Evolutionary conservation across 2,797 vertebrate species (phyloP).

Genomic region (Hipposideros larvatus): DNA sequence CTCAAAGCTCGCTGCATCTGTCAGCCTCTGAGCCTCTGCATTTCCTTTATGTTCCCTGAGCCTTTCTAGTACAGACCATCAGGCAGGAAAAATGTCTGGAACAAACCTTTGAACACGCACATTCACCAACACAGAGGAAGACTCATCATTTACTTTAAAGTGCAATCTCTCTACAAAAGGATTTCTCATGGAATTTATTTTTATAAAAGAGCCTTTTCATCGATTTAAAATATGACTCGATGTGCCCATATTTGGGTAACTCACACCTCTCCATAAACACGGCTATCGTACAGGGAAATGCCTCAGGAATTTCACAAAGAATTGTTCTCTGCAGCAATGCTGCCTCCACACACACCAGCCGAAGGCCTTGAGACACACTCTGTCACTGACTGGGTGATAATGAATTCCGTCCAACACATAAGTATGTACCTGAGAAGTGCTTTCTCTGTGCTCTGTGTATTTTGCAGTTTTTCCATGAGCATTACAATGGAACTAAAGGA

Average conservation of each 20-base stretch:
- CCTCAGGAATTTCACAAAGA: not conserved
- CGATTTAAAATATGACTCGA: not conserved
- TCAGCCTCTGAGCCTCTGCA: not conserved
- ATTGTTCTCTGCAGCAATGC: not conserved
- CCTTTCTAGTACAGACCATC: not conserved
- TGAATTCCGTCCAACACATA: not conserved
- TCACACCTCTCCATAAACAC: not conserved
- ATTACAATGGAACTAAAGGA: constrained; percentile 15
- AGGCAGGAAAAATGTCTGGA: not conserved
- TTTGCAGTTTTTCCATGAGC: not conserved
- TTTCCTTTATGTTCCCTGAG: accelerated
- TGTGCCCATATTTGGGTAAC: not conserved
- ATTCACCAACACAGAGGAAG: not conserved
- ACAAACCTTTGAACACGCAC: not conserved
- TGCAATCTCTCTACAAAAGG: not conserved
- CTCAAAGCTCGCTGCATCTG: not conserved
- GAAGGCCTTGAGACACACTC: not conserved
- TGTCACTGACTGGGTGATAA: not conserved
- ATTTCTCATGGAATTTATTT: not conserved
- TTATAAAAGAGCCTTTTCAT: not conserved
- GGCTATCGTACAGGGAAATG: not conserved
- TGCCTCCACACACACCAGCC: not conserved
- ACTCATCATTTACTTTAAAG: not conserved
- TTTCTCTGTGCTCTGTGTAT: not conserved
- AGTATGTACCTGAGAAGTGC: not conserved